Conservation (phyloP, 2,797 vertebrate species). For the Sebastes vulpes region DNA sequence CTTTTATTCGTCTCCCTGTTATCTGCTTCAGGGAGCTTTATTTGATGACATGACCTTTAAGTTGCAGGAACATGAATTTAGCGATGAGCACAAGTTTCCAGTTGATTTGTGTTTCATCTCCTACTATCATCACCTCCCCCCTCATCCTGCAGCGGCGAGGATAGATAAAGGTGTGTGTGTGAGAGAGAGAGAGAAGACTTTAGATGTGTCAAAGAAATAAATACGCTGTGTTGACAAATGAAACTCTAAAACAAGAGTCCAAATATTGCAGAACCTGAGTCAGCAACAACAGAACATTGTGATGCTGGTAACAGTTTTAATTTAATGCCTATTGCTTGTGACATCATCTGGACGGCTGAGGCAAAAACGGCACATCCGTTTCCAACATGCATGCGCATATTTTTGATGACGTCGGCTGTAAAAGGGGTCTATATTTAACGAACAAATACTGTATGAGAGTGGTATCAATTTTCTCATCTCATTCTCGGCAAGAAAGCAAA, state of each 20-base stretch:
- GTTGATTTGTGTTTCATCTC: conserved; percentile 27
- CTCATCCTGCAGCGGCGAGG: neutral
- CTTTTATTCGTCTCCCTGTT: conserved; percentile 50
- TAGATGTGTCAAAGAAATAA: neutral
- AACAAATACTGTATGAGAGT: neutral
- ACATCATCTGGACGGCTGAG: too few relatives aligned
- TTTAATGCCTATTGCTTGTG: too few relatives aligned
- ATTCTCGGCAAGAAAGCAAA: neutral
- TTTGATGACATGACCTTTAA: conserved; percentile 62
- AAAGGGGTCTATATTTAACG: neutral
- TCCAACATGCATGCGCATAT: too few relatives aligned
- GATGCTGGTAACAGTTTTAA: too few relatives aligned
- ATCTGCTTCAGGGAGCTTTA: conserved; percentile 55
- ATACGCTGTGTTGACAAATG: neutral
- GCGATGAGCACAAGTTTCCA: conserved; percentile 33
- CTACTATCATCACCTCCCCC: neutral
- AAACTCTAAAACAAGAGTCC: neutral
- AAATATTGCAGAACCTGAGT: too few relatives aligned
- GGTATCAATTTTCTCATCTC: neutral
- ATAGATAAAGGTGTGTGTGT: neutral
- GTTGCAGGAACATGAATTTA: conserved; percentile 30
- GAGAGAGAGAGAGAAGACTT: neutral
- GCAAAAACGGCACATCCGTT: too few relatives aligned
- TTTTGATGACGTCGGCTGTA: too few relatives aligned
- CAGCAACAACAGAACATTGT: too few relatives aligned